Evolutionary conservation across 1,140 invertebrate species (phyloP), one percentile per base, ranked within the genome.

Genomic region (Drosophila ohnishii): DNA sequence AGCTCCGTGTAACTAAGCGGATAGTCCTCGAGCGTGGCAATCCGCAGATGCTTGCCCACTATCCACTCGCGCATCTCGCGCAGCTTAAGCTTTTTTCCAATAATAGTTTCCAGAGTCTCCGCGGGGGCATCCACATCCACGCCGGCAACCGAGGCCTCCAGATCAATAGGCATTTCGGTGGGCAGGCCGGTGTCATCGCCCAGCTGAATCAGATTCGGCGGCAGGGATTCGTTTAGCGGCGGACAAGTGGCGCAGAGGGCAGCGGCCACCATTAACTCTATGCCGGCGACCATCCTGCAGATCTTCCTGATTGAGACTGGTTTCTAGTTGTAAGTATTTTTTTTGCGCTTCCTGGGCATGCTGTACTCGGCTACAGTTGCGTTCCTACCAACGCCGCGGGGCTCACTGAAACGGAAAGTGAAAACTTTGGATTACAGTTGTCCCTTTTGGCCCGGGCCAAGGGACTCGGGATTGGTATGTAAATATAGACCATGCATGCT

Each of bases 1-100:
- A 89, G 32, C 19, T 91, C 80, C 0, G 92, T 92, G 79, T 93
- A 94, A 79, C 94, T 95, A 34, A 95, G 74, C 2, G 94, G 94
- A 57, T 92, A 93, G 90, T 95, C 94, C 94, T 95, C 83, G 1
- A 91, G 57, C 5, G 90, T 91, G 30, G 80, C 88, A 48, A 91
- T 90, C 8, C 58, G 65, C 50, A 91, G 56, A 63, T 91, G 86
- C n/a, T 73, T 71, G 10, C 89, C 90, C 48, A 82, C 90, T 14
- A 91, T 78, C 85, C 85, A 91, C 19, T 84, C 42, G 8, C 66
- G 58, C 65, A 91, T 65, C 13, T 70, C 60, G 3, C 69, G 60
- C 14, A 90, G 34, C 32, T 82, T 87, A 9, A 48, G 35, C 45
- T 65, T 71, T 40, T 91, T 91, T 11, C 55, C 63, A 9, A 60